Evolutionary conservation across 2,888 invertebrate genomes (phyloP), one percentile per base, ranked within the genome.

Genomic region (Amphipoea oculea): DNA sequence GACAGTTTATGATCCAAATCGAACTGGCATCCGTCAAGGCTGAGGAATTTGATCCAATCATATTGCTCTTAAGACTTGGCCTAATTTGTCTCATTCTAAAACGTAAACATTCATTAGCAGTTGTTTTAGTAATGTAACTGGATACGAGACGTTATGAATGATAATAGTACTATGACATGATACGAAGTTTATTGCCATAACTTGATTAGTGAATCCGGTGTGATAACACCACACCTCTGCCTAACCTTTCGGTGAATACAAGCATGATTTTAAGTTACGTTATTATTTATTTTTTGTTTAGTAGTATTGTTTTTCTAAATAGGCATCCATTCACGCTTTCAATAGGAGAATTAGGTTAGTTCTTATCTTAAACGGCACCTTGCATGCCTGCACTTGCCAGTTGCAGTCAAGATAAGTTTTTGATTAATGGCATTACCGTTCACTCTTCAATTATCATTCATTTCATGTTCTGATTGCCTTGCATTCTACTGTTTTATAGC

Each of bases 31-130:
- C 82, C 84, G 80, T 82, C 91, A 91, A 92, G 89, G 90, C 81
- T 90, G 78, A 83, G 89, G 83, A 92, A 92, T 87, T 85, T 85
- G 88, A 92, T 92, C 84, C 86, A 80, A 75, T 60, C 74, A 62
- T 80, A 71, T 74, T 65, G 62, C 76, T 74, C 79, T 86, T 79
- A 85, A 81, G 76, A 82, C 80, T 75, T 88, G 88, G 76, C 86
- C 90, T 88, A 88, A 89, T 91, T 90, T 71, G 71, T 82, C 68
- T 73, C 75, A 79, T 78, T 86, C 11, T 57, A 29, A 67, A 73
- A 66, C 74, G 66, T 74, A 74, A 77, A 80, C 80, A 75, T 79
- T 70, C 5, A 72, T 81, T 68, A 79, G 72, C 72, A 76, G 57
- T 85, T 73, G 72, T 82, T 79, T 74, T 66, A 71, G 40, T 87